Evolutionary conservation across 2,797 vertebrate species (phyloP), one percentile per base, ranked within the genome.

Genomic region (Eurystomus glaucurus): DNA sequence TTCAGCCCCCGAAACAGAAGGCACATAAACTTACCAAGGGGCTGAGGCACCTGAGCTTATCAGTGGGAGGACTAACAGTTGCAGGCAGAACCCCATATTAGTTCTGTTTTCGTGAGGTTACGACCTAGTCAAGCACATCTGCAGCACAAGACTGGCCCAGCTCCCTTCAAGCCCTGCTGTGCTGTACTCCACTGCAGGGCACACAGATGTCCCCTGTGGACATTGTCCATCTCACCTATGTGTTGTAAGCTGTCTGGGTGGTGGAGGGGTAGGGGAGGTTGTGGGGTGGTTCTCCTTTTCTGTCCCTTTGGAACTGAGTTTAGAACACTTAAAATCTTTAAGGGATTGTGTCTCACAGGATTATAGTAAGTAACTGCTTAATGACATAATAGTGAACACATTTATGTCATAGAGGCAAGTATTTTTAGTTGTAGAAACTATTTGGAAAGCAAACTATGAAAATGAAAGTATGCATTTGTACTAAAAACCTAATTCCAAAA

Each of bases 101-200:
- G 31, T n/a, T 69, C 46, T 33, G 6, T 64, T 77, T 74, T 46
- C 37, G 14, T 62, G 41, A 14, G 29, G 4, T 35, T 62, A 55
- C 35, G 48, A 66, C 11, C 2, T 5, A 70, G 48, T n/a, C 11
- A 76, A 87, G 26, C 21, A 43, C 0, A 0, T 35, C 16, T 41
- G 35, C 25, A 25, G 29, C 12, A 48, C 0, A 0, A 0, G 2
- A n/a, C 16, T 54, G 14, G 31, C 39, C 18, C 12, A 48, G 8
- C 8, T 87, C 31, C 29, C 57, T 68, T 33, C 1, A 1, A 85
- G 31, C 22, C 8, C 15, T 39, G 4, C 18, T 69, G 19, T 57
- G 16, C 21, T 87, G 17, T 29, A 31, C 25, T 61, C 8, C 20
- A 8, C 41, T 51, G 6, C n/a, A 18, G 22, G 23, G 11, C 29